phyloP scores from a whole-genome alignment of 2,888 invertebrate species.

The Conchocele bisecta region DNA sequence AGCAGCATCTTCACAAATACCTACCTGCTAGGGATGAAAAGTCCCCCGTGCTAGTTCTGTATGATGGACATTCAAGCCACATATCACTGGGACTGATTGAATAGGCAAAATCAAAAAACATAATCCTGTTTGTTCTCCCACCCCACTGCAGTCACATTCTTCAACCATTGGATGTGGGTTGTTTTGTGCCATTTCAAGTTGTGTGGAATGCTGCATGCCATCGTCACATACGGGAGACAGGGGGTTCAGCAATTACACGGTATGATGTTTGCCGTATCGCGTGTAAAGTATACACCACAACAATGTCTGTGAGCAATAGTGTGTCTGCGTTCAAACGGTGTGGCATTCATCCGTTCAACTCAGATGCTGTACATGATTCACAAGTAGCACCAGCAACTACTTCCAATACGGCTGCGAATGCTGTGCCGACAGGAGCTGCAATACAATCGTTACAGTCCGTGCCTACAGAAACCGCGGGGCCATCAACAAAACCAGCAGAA shows the following conservation, averaged over 20 bases:
- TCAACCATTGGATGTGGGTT: constrained; percentile 36
- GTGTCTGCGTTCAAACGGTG: constrained; percentile 10
- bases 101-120: constrained; percentile 30
- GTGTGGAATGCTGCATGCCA: constrained; percentile 20
- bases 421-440: no score
- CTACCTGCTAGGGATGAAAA: neutral
- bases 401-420: neutral
- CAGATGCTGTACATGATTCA: neutral
- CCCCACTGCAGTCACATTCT: constrained; percentile 38
- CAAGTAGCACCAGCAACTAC: neutral
- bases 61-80: constrained; percentile 38
- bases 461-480: no score
- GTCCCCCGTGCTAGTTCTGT: constrained; percentile 16
- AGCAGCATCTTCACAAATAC: constrained; percentile 30
- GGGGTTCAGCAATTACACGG: constrained; percentile 15
- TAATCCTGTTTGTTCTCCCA: constrained; percentile 37
- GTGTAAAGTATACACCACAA: constrained; percentile 18
- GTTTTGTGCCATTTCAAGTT: constrained; percentile 22
- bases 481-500: no score
- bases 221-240: constrained; percentile 13
- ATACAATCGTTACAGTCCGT: no score
- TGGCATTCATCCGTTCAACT: constrained; percentile 16
- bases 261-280: constrained; percentile 25
- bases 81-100: constrained; percentile 24
- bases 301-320: constrained; percentile 13